Percentiles rank a stretch among this genome's conserved stretches.
Evolutionary conservation across 2,888 invertebrate species (phyloP).

Genomic region (Yponomeuta evonymella): DNA sequence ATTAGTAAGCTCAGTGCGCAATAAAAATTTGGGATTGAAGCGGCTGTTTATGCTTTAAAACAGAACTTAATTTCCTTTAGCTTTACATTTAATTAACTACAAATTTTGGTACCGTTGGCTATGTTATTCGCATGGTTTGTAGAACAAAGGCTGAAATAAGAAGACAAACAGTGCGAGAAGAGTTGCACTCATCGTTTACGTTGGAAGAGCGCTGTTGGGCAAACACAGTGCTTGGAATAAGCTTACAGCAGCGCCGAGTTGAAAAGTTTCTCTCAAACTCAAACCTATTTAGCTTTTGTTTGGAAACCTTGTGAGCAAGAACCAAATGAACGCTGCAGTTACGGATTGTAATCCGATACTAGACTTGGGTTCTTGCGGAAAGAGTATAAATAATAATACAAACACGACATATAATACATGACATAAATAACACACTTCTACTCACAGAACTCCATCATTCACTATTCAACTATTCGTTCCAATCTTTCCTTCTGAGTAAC

Average conservation of each 20-base stretch:
- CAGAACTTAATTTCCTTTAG: slow-evolving; percentile 22
- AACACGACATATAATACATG: too few relatives aligned
- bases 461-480: too few relatives aligned
- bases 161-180: slow-evolving; percentile 47
- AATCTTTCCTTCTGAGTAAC: too few relatives aligned
- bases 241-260: slow-evolving; percentile 44
- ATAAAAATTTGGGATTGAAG: slow-evolving; percentile 44
- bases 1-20: slow-evolving; percentile 63
- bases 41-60: slow-evolving; percentile 6
- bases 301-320: slow-evolving; percentile 14
- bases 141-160: slow-evolving; percentile 50
- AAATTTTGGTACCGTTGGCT: not conserved
- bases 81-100: slow-evolving; percentile 30
- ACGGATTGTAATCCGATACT: not conserved
- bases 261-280: slow-evolving; percentile 39
- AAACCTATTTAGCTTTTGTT: slow-evolving; percentile 22
- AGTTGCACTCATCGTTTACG: slow-evolving; percentile 57
- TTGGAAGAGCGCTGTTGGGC: slow-evolving; percentile 46
- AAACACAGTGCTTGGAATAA: slow-evolving; percentile 47
- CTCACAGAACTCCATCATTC: too few relatives aligned
- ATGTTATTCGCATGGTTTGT: slow-evolving; percentile 42
- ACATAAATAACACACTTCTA: too few relatives aligned
- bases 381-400: too few relatives aligned
- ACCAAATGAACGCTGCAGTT: not conserved
- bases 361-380: too few relatives aligned